These are phyloP conservation scores for Oncorhynchus keta DNA, from an alignment of 2,113 vertebrate genomes.

Conservation along the genomic window DNA sequence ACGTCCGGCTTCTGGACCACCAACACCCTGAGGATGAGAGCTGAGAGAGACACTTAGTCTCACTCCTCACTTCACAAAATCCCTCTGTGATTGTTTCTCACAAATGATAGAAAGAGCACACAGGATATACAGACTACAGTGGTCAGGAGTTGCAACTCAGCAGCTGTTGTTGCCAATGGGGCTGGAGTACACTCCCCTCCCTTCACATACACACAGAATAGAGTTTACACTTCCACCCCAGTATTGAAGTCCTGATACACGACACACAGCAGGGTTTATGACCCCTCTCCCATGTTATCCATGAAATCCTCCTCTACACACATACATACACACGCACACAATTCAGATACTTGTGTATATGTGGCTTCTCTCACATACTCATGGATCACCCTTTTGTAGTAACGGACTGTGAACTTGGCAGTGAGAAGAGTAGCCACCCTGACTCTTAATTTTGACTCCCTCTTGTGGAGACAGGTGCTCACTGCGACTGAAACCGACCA, in stretches of 20 bases:
- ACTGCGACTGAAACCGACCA: neutral
- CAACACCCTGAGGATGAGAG: constrained; percentile 90
- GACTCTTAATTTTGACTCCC: constrained; percentile 8
- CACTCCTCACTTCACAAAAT: neutral
- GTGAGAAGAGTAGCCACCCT: neutral
- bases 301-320: neutral
- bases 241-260: constrained; percentile 30
- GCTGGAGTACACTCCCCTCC: neutral
- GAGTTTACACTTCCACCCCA: constrained; percentile 41
- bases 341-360: constrained; percentile 11
- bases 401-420: constrained; percentile 27
- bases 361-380: constrained; percentile 27
- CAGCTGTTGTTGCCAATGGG: neutral
- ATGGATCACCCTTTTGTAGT: constrained; percentile 25
- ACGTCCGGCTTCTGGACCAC: constrained; percentile 93
- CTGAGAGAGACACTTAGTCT: constrained; percentile 72
- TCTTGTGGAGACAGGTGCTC: constrained; percentile 1
- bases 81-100: constrained; percentile 2
- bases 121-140: neutral
- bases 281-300: neutral
- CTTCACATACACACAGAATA: neutral
- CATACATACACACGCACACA: neutral
- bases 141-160: neutral
- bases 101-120: constrained; percentile 31
- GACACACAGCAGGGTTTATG: neutral